Evolutionary conservation across 1,140 invertebrate species (phyloP).

Genomic region (Papilio machaon): DNA sequence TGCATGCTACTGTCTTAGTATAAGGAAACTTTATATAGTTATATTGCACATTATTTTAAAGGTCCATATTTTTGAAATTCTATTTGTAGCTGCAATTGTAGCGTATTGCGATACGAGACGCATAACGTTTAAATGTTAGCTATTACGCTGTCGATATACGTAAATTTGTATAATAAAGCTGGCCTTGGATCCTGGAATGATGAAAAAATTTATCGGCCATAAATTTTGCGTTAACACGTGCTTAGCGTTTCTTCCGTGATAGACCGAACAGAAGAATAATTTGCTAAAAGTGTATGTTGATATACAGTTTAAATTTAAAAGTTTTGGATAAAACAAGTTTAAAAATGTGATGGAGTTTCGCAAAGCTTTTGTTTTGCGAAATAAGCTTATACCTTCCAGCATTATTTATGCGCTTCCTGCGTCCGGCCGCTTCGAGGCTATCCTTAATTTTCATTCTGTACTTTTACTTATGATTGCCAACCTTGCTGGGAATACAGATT

Average conservation of each 20-base stretch:
- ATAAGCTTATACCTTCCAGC: not conserved
- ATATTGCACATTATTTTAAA: not conserved
- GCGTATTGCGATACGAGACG: not conserved
- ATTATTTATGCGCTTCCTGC: constrained; percentile 34
- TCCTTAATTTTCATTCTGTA: constrained; percentile 22
- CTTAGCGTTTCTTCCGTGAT: constrained; percentile 6
- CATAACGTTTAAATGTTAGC: not conserved
- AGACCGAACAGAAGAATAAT: not conserved
- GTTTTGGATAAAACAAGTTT: constrained; percentile 19
- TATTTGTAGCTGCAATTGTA: not conserved
- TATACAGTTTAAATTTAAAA: not conserved
- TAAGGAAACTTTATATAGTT: not conserved
- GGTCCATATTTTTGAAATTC: not conserved
- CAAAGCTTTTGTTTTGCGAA: constrained; percentile 27
- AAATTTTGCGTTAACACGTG: constrained; percentile 56
- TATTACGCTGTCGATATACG: constrained; percentile 2
- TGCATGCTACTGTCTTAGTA: not conserved
- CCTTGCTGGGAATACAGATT: constrained; percentile 4
- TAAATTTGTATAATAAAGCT: constrained; percentile 31
- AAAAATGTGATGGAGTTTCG: not conserved
- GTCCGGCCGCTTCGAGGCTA: constrained; percentile 28
- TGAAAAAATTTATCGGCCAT: constrained; percentile 59
- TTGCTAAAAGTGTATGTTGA: not conserved
- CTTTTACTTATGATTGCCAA: constrained; percentile 32
- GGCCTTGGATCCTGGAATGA: constrained; percentile 50